Evolutionary conservation across 2,113 vertebrate species (phyloP), one percentile per base, ranked within the genome.

Genomic region (Ptyas mucosa): DNA sequence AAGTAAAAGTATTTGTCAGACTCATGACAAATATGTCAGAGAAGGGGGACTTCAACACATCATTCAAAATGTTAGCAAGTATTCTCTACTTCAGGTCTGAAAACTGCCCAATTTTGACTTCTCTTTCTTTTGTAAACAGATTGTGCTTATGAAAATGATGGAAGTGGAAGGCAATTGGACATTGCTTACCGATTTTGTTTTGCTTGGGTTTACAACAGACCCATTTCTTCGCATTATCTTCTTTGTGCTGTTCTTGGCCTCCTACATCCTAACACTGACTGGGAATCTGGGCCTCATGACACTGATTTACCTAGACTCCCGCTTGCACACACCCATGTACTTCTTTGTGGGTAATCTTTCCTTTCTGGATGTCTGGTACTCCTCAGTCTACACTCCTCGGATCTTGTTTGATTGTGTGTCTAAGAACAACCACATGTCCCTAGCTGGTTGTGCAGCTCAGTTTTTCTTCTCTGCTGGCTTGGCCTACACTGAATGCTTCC

Each of bases 301-400:
- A 5, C 26, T 96, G 53, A 96, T 96, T 39, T 96, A 89, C 92
- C 29, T 21, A 51, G 95, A 96, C 11, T 94, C 91, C 6, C 7
- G 1, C 1, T 89, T 96, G 34, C 93, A 96, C 54, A 95, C 90
- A 2, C 93, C 95, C 90, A 97, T 94, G 96, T 95, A 96, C 64
- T 96, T 96, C 89, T 96, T 96, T 93, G 96, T 91, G 49, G 96
- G 96, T 6, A 96, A 90, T 1, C 87, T 96, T 15, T 96, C 95
- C 0, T 94, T 96, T 43, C 34, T 97, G 90, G 95, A 95, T 87
- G 34, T 96, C 55, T 96, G 95, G 94, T 97, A 94, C 69, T 94
- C 95, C 3, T 94, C 94, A 12, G 93, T 96, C 49, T 96, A 94
- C 55, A 51, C 85, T 8, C 96, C 95, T 39, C 46, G 96, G 81